Evolutionary conservation across 2,888 invertebrate species (phyloP).

Genomic region (Icerya purchasi): DNA sequence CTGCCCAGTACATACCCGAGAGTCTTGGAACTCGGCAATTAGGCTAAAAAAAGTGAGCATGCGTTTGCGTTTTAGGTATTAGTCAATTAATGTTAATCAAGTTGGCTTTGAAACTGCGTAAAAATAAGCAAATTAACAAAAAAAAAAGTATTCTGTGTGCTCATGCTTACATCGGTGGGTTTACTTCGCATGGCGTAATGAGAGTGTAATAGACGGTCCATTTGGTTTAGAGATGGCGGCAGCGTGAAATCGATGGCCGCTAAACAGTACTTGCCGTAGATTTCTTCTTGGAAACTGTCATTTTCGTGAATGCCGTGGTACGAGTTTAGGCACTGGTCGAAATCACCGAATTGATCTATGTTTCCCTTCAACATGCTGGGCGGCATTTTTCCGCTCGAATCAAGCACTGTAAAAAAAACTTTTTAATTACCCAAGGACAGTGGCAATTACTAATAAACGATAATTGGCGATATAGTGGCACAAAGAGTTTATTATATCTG

Average conservation of each 20-base stretch:
- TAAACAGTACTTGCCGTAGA: slow-evolving; percentile 40
- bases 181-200: slow-evolving; percentile 40
- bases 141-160: too few relatives aligned
- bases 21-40: slow-evolving; percentile 46
- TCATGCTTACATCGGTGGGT: slow-evolving; percentile 42
- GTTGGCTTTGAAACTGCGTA: too few relatives aligned
- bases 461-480: too few relatives aligned
- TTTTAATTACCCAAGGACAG: too few relatives aligned
- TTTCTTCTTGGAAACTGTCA: slow-evolving; percentile 22
- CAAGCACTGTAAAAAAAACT: slow-evolving; percentile 43
- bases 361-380: slow-evolving; percentile 44
- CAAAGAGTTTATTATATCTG: too few relatives aligned
- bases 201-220: slow-evolving; percentile 35
- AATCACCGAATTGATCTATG: slow-evolving; percentile 44
- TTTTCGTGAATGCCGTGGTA: slow-evolving; percentile 19
- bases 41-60: too few relatives aligned
- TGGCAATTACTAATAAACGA: too few relatives aligned
- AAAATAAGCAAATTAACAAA: too few relatives aligned
- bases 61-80: too few relatives aligned
- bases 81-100: too few relatives aligned
- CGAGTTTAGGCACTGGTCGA: slow-evolving; percentile 36
- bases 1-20: slow-evolving; percentile 41
- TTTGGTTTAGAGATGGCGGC: slow-evolving; percentile 22
- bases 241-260: slow-evolving; percentile 31
- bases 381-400: slow-evolving; percentile 43